Percentiles rank a stretch among this genome's conserved stretches.
phyloP scores from a whole-genome alignment of 2,888 invertebrate genomes.

The Papilio protenor region DNA sequence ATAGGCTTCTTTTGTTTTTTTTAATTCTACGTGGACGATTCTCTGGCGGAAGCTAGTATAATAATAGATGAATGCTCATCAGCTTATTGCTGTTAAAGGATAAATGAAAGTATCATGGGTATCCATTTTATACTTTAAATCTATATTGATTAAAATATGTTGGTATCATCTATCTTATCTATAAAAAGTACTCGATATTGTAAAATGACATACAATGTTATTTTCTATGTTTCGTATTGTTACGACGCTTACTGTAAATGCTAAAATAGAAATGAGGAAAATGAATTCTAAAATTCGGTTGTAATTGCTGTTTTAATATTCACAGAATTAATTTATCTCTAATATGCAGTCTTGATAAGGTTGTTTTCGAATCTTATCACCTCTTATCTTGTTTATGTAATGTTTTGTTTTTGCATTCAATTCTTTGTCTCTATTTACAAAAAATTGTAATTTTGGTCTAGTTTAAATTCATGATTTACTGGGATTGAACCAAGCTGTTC shows the following conservation, averaged over 20 bases:
- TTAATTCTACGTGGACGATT: too few species aligned
- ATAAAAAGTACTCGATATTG: too few species aligned
- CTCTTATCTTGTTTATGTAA: background rate
- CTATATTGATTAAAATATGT: too few species aligned
- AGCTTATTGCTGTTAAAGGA: too few species aligned
- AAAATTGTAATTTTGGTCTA: background rate
- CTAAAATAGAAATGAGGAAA: background rate
- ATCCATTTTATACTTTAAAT: too few species aligned
- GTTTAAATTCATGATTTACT: background rate
- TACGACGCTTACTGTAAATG: background rate
- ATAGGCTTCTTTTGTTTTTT: too few species aligned
- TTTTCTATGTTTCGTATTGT: background rate
- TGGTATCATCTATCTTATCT: too few species aligned
- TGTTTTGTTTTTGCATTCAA: slow-evolving; percentile 7
- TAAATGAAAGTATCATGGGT: too few species aligned
- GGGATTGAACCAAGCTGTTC: too few species aligned
- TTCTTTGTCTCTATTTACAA: background rate
- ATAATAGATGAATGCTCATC: too few species aligned
- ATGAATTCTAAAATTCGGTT: background rate
- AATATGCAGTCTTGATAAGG: slow-evolving; percentile 6
- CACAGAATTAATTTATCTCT: slow-evolving; percentile 11
- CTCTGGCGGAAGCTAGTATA: too few species aligned
- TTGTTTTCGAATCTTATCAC: slow-evolving; percentile 9
- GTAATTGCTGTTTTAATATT: background rate
- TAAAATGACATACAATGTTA: too few species aligned